Percentiles rank a stretch among this genome's conserved stretches.
Evolutionary conservation across 2,888 invertebrate genomes (phyloP).

Genomic region (Dioctria linearis): DNA sequence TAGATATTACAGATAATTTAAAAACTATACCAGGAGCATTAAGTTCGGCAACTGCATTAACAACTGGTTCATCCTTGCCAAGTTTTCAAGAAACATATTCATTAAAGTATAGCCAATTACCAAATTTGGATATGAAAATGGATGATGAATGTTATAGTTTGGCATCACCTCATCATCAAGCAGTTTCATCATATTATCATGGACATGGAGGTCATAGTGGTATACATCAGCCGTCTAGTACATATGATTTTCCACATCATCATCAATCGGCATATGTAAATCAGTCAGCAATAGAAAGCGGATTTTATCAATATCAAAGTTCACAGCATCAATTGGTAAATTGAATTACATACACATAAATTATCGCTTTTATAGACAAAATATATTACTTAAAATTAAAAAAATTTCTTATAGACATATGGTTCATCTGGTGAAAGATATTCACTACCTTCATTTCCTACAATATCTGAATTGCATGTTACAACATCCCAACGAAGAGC

Average conservation of each 20-base stretch:
- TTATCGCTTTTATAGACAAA: background rate
- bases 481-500: conserved; percentile 80
- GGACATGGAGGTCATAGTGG: conserved; percentile 68
- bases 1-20: conserved; percentile 56
- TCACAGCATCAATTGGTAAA: conserved; percentile 65
- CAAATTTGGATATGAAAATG: conserved; percentile 80
- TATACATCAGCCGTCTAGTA: conserved; percentile 64
- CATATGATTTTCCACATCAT: conserved; percentile 68
- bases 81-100: conserved; percentile 93
- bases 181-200: conserved; percentile 64
- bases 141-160: conserved; percentile 84
- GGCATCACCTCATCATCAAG: conserved; percentile 63
- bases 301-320: conserved; percentile 61
- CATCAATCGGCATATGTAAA: conserved; percentile 69
- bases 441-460: conserved; percentile 80
- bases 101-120: conserved; percentile 80
- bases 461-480: conserved; percentile 79
- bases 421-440: conserved; percentile 77
- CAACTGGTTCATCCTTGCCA: conserved; percentile 78
- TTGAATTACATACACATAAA: conserved; percentile 56
- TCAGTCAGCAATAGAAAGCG: conserved; percentile 64
- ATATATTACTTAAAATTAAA: too few relatives aligned
- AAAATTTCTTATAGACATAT: conserved; percentile 63
- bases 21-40: conserved; percentile 59
- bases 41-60: conserved; percentile 62